A percentile compares a stretch with the other conserved stretches of the same genome.
phyloP scores from a whole-genome alignment of 2,797 vertebrate species.

The Myotis daubentonii region DNA sequence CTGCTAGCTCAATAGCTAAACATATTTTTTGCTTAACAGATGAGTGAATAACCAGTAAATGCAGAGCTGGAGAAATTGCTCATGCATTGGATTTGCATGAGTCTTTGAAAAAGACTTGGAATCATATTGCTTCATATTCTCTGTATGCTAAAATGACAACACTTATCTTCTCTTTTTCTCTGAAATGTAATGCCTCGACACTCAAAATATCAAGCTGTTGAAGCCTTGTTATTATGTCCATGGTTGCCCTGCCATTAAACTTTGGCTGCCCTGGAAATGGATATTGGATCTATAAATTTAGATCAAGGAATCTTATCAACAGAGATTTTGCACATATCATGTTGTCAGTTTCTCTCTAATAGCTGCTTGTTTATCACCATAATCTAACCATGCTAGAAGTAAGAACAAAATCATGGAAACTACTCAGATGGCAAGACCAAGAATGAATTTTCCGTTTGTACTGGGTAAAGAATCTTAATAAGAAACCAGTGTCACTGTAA shows the following conservation, averaged over 20 bases:
- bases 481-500: conserved; percentile 55
- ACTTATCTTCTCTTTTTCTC: conserved; percentile 30
- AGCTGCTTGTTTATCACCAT: background rate
- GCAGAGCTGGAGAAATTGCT: background rate
- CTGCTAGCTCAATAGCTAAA: background rate
- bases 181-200: conserved; percentile 38
- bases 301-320: conserved; percentile 15
- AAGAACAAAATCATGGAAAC: conserved; percentile 23
- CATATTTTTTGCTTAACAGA: background rate
- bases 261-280: conserved; percentile 26
- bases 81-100: background rate
- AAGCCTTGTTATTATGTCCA: background rate
- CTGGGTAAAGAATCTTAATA: conserved; percentile 59
- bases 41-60: background rate
- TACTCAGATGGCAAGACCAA: conserved; percentile 9
- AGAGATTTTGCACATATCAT: background rate
- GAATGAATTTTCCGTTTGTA: conserved; percentile 34
- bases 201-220: background rate
- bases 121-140: background rate
- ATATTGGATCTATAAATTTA: conserved; percentile 22
- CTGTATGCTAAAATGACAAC: background rate
- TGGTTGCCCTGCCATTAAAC: background rate
- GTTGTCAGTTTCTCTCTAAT: background rate
- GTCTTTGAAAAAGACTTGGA: background rate
- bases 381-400: background rate